Conservation (phyloP, 2,888 invertebrate species). For the Patella ulyssiponensis region DNA sequence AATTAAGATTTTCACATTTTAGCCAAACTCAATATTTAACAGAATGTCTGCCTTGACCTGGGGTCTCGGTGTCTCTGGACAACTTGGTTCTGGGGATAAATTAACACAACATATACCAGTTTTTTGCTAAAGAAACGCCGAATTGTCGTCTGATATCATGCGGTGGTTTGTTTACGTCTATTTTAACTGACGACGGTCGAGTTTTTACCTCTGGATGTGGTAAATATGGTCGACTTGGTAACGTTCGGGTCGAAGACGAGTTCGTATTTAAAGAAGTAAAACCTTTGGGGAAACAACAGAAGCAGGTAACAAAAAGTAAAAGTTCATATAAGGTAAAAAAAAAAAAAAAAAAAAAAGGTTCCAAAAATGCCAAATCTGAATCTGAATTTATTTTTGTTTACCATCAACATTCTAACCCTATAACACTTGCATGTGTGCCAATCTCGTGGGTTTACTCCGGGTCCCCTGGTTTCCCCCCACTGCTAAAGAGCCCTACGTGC, state of each 20-base stretch:
- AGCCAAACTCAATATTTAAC: too few relatives aligned
- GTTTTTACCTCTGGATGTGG: constrained; percentile 51
- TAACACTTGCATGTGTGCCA: too few relatives aligned
- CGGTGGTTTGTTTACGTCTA: constrained; percentile 48
- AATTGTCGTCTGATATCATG: constrained; percentile 32
- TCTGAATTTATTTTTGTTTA: too few relatives aligned
- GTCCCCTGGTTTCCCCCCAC: too few relatives aligned
- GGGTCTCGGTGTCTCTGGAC: neutral
- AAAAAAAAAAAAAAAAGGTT: constrained; percentile 1
- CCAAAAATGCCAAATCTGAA: too few relatives aligned
- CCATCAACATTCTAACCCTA: too few relatives aligned
- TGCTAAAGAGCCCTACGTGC: too few relatives aligned
- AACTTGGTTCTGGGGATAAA: neutral
- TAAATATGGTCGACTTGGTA: constrained; percentile 53
- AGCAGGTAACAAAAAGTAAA: neutral
- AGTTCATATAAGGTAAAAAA: neutral
- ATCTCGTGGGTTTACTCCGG: too few relatives aligned
- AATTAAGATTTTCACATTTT: too few relatives aligned
- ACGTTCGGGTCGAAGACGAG: constrained; percentile 38
- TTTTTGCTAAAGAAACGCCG: neutral
- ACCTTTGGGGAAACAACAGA: constrained; percentile 21
- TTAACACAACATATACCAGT: neutral
- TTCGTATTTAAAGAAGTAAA: constrained; percentile 29
- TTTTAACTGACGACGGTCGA: constrained; percentile 39
- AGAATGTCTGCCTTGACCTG: neutral